A percentile compares a stretch with the other conserved stretches of the same genome.
Conservation (phyloP, 2,888 invertebrate genomes). For the Acronicta psi region DNA sequence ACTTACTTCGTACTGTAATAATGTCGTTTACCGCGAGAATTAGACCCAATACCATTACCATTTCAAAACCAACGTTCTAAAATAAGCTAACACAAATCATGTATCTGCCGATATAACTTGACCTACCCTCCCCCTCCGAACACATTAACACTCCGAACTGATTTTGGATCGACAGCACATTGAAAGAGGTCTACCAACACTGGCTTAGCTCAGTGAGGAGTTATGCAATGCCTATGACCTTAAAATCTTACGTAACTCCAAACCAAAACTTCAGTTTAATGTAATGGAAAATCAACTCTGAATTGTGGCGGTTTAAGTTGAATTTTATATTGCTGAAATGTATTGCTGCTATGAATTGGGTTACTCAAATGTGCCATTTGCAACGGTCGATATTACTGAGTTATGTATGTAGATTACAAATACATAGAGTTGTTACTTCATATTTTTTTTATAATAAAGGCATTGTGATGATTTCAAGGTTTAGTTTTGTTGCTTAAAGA, state of each 20-base stretch:
- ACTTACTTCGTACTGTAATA: neutral
- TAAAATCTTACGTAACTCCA: conserved; percentile 83
- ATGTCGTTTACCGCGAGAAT: conserved; percentile 33
- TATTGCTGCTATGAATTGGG: conserved; percentile 69
- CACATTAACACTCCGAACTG: conserved; percentile 35
- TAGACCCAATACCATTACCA: conserved; percentile 58
- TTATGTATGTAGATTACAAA: conserved; percentile 57
- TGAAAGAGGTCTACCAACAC: conserved; percentile 63
- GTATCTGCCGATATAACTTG: conserved; percentile 54
- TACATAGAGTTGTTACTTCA: conserved; percentile 44
- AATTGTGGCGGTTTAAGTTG: neutral
- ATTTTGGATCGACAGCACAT: conserved; percentile 52
- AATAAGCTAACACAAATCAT: conserved; percentile 75
- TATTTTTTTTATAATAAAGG: conserved; percentile 41
- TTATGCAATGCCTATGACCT: conserved; percentile 84
- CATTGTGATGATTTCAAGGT: conserved; percentile 43
- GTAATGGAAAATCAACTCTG: conserved; percentile 55
- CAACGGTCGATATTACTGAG: conserved; percentile 56
- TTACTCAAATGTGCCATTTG: conserved; percentile 72
- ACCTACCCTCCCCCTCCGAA: conserved; percentile 54
- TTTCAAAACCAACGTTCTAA: conserved; percentile 79
- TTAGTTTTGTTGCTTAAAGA: conserved; percentile 25
- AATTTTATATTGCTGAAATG: conserved; percentile 39
- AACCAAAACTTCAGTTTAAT: conserved; percentile 67
- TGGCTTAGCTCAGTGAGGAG: conserved; percentile 68